Base-by-base conservation (phyloP, 2,797 vertebrate genomes). In the Enteromius viviparus region DNA sequence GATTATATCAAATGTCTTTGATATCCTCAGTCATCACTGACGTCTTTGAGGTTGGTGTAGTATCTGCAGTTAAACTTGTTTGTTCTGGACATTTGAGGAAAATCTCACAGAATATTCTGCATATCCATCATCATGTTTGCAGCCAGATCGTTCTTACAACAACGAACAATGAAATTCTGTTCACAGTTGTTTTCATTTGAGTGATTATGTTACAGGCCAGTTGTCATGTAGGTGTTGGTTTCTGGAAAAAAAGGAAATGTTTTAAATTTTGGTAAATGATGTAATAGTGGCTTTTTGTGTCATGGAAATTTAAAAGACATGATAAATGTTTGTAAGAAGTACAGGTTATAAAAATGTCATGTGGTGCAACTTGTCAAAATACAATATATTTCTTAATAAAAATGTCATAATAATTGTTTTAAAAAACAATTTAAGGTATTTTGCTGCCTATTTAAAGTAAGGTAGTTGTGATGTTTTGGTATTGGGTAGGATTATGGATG, bases 31-130 rank as follows among this genome's bases (percentile, higher is more conserved):
- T 40, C 37, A 40, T 40, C 37, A 40, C 37, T 40, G 37, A 40
- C 37, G 7, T 40, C 37, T 45, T 45, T 45, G 42, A 11, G 23
- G 58, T 14, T 12, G 58, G 23, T 47, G 40, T 64, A 64, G 23
- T 76, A 32, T 77, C 26, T 47, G 58, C 23, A 29, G 40, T 23
- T 26, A 15, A 76, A 76, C 75, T 17, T 34, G 29, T 53, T 62
- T 47, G 40, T 17, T 32, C 8, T 64, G 23, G 75, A 9, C 40
- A 42, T 26, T 26, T 60, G 34, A 62, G 58, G 40, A 10, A 62
- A 77, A 19, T 77, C 23, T 62, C 40, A n/a, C 29, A 29, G 47
- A 32, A 74, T 51, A 51, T 34, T 29, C 45, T 49, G 8, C 4
- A 17, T 26, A 29, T 70, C 42, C n/a, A 71, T 49, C 66, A 69